Evolutionary conservation across 2,888 invertebrate species (phyloP).

Genomic region (Ctenicera cuprea): DNA sequence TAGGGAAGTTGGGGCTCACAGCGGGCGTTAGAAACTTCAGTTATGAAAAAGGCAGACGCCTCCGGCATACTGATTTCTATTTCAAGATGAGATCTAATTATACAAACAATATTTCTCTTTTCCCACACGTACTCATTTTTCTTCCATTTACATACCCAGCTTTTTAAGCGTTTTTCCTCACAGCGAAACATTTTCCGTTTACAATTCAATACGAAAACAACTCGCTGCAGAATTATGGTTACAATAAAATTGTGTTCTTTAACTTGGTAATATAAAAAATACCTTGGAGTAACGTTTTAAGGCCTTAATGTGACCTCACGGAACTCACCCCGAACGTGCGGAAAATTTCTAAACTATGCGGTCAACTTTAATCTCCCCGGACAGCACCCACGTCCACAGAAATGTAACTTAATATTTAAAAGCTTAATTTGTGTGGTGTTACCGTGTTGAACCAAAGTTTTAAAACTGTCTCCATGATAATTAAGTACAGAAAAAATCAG

Average conservation of each 20-base stretch:
- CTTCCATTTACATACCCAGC: background rate
- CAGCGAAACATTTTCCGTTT: too few relatives aligned
- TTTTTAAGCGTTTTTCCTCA: background rate
- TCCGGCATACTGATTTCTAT: slow-evolving; percentile 47
- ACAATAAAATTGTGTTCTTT: slow-evolving; percentile 1
- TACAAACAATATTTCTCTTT: slow-evolving; percentile 40
- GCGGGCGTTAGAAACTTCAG: slow-evolving; percentile 50
- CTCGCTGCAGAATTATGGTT: too few relatives aligned
- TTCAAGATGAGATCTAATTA: slow-evolving; percentile 43
- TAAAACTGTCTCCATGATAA: slow-evolving; percentile 10
- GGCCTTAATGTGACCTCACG: slow-evolving; percentile 1
- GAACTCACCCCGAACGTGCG: slow-evolving; percentile 17
- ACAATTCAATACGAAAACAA: too few relatives aligned
- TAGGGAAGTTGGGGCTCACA: slow-evolving; percentile 41
- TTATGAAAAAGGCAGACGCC: slow-evolving; percentile 49
- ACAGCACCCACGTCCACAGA: slow-evolving; percentile 17
- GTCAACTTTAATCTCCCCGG: slow-evolving; percentile 24
- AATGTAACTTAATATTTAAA: slow-evolving; percentile 23
- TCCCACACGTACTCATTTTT: slow-evolving; percentile 3
- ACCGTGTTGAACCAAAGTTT: slow-evolving; percentile 7
- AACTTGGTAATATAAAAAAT: slow-evolving; percentile 15
- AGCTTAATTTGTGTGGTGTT: slow-evolving; percentile 20
- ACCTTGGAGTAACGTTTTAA: slow-evolving; percentile 2
- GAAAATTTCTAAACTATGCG: slow-evolving; percentile 23
- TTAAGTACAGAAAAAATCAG: slow-evolving; percentile 4